Percentiles rank a stretch among this genome's conserved stretches.
Conservation (phyloP, 2,888 invertebrate species). For the Carcina quercana region DNA sequence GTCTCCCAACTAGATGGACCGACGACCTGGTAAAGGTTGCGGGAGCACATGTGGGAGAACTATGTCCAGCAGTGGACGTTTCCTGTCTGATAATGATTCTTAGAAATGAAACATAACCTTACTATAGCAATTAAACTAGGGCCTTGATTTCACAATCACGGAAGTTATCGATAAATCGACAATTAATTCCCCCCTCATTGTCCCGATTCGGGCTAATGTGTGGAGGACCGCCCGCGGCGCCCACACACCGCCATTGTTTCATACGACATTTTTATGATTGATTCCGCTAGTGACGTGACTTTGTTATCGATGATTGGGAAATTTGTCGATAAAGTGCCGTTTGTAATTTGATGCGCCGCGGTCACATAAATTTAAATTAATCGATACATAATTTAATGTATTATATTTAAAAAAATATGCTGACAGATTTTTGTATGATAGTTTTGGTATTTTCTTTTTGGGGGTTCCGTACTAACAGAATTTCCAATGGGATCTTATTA, state of each 20-base stretch:
- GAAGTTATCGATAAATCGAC: slow-evolving; percentile 2
- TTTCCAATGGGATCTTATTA: no score
- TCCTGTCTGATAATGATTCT: no score
- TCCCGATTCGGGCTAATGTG: slow-evolving; percentile 30
- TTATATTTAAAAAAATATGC: background rate
- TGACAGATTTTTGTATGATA: background rate
- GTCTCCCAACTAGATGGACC: no score
- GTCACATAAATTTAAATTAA: background rate
- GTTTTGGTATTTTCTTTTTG: background rate
- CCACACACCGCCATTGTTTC: slow-evolving; percentile 61
- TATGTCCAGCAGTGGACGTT: no score
- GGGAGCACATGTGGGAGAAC: no score
- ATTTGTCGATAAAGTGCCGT: background rate
- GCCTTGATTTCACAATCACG: no score
- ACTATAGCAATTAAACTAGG: no score
- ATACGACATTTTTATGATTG: slow-evolving; percentile 59
- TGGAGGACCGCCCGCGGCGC: slow-evolving; percentile 58
- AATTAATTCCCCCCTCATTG: slow-evolving; percentile 1
- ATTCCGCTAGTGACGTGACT: slow-evolving; percentile 49
- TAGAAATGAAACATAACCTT: no score
- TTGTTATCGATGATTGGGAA: slow-evolving; percentile 20
- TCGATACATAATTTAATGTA: no score
- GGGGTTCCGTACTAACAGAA: background rate
- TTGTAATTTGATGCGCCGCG: background rate
- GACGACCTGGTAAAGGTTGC: no score